phyloP scores from a whole-genome alignment of 2,113 vertebrate species.

The Tricholaema leucomelas region DNA sequence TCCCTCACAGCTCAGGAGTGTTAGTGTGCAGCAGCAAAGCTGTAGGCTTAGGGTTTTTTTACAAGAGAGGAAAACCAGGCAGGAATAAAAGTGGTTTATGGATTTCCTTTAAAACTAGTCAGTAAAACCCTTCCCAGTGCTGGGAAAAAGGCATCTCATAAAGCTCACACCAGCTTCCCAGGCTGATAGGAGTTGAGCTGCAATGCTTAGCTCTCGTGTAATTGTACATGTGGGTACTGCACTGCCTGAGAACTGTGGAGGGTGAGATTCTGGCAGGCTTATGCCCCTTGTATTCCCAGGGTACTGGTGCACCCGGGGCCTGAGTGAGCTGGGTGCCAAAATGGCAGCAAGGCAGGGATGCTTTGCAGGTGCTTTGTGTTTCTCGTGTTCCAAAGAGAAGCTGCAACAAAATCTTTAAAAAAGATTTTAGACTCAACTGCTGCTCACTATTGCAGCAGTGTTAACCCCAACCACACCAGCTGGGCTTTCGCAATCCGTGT shows the following conservation, averaged over 20 bases:
- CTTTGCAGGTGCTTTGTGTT: neutral
- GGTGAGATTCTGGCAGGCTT: neutral
- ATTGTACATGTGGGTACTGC: accelerated
- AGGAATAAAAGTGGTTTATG: neutral
- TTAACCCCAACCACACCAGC: neutral
- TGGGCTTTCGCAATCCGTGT: neutral
- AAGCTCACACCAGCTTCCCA: accelerated
- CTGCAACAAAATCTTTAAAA: neutral
- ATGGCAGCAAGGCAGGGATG: neutral
- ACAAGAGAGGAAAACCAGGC: neutral
- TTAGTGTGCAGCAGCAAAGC: neutral
- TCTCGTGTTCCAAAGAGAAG: neutral
- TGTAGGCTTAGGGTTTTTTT: neutral
- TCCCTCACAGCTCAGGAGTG: neutral
- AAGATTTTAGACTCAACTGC: neutral
- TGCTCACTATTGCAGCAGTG: neutral
- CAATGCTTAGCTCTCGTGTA: neutral
- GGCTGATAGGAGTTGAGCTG: neutral
- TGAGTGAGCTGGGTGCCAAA: accelerated
- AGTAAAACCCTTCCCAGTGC: neutral
- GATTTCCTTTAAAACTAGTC: neutral
- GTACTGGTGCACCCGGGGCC: neutral
- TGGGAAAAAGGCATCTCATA: neutral
- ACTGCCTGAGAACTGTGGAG: neutral
- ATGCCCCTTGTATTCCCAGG: neutral